Conservation (phyloP, 23 tunicate species). For the Clavelina lepadiformis region DNA sequence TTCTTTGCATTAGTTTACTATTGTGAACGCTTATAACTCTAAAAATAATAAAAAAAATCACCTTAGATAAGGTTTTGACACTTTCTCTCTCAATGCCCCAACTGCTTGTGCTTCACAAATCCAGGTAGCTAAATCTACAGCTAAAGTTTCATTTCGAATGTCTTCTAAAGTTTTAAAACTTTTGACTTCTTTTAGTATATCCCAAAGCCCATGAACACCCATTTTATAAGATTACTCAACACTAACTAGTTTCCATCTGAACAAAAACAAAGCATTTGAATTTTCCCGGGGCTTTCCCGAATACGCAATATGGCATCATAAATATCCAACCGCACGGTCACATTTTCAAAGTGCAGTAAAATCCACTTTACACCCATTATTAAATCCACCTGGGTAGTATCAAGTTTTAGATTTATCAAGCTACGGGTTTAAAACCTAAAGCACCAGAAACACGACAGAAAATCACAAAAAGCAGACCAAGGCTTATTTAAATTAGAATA, state of each 20-base stretch:
- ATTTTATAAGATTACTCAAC: slow-evolving; percentile 5
- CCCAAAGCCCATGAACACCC: slow-evolving; percentile 82
- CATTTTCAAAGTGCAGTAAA: no score
- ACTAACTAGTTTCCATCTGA: neutral
- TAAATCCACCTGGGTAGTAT: no score
- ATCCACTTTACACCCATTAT: no score
- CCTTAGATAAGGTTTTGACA: slow-evolving; percentile 72
- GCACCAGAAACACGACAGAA: no score
- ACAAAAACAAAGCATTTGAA: neutral
- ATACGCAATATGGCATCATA: no score
- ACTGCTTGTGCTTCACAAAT: slow-evolving; percentile 89
- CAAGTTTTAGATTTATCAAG: no score
- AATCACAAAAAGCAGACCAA: no score
- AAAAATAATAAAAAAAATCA: slow-evolving; percentile 5
- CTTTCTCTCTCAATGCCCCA: slow-evolving; percentile 27
- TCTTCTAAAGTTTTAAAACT: slow-evolving; percentile 8
- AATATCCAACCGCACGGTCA: no score
- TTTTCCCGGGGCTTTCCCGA: no score
- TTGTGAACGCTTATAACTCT: neutral
- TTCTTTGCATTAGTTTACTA: neutral
- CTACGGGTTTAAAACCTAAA: no score
- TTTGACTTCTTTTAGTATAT: slow-evolving; percentile 32
- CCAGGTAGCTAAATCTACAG: slow-evolving; percentile 93
- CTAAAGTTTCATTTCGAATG: slow-evolving; percentile 32
- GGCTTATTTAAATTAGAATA: no score